A percentile compares a stretch with the other conserved stretches of the same genome.
Conservation (phyloP, 2,113 vertebrate species). For the mouse (Mus musculus) region DNA sequence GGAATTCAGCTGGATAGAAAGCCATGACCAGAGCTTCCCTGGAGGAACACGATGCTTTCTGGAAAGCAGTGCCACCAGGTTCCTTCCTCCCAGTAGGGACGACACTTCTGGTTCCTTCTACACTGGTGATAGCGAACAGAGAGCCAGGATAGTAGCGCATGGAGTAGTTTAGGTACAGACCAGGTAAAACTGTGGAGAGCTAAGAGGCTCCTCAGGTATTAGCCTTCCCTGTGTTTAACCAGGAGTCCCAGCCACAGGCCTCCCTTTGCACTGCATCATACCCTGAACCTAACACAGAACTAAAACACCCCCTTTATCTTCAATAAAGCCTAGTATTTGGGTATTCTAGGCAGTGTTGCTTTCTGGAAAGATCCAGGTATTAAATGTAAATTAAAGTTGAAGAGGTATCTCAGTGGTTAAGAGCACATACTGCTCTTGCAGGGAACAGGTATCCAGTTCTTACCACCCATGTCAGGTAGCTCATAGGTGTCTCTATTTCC, state of each 20-base stretch:
- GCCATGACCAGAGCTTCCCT: background rate
- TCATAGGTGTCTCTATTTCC: background rate
- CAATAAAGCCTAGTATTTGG: background rate
- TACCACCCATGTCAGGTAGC: background rate
- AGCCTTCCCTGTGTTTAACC: background rate
- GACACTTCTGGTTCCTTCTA: background rate
- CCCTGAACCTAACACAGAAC: background rate
- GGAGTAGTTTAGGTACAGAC: background rate
- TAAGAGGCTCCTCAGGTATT: background rate
- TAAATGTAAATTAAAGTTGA: background rate
- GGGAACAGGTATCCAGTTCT: background rate
- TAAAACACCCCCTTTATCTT: background rate
- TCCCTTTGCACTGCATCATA: background rate
- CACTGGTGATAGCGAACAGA: background rate
- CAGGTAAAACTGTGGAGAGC: background rate
- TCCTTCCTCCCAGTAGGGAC: background rate
- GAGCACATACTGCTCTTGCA: background rate
- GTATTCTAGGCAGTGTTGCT: background rate
- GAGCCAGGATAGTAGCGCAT: background rate
- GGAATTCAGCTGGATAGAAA: background rate
- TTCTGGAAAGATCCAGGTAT: background rate
- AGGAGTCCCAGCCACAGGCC: background rate
- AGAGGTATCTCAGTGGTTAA: background rate
- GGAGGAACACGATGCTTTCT: background rate
- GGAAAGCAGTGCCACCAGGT: background rate